Evolutionary conservation across 2,797 vertebrate genomes (phyloP).

Genomic region (Astyanax mexicanus): DNA sequence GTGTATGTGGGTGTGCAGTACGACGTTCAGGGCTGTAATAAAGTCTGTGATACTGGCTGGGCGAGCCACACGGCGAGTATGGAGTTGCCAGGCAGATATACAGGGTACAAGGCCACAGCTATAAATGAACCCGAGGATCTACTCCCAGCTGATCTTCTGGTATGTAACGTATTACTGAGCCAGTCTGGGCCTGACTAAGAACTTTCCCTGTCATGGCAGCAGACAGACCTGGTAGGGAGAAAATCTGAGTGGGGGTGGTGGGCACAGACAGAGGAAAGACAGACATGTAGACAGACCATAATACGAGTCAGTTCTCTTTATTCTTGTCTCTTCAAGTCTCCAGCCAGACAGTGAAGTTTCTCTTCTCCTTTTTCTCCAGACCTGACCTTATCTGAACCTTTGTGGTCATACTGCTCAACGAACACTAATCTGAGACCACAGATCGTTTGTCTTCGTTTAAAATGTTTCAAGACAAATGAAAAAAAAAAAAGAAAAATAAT

Average conservation of each 20-base stretch:
- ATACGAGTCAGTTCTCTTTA: not conserved
- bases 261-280: slow-evolving; percentile 20
- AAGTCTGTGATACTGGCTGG: slow-evolving; percentile 65
- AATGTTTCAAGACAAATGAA: slow-evolving; percentile 25
- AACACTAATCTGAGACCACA: slow-evolving; percentile 15
- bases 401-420: slow-evolving; percentile 28
- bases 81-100: slow-evolving; percentile 85
- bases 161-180: slow-evolving; percentile 85
- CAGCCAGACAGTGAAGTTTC: slow-evolving; percentile 26
- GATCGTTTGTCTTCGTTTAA: slow-evolving; percentile 6
- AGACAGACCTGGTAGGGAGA: slow-evolving; percentile 39
- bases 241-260: slow-evolving; percentile 7
- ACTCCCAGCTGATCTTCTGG: slow-evolving; percentile 84
- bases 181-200: slow-evolving; percentile 83
- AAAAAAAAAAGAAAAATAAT: not conserved
- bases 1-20: slow-evolving; percentile 28
- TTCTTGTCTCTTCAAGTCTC: not conserved
- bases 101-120: slow-evolving; percentile 83
- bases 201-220: slow-evolving; percentile 68
- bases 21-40: slow-evolving; percentile 62
- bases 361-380: slow-evolving; percentile 34
- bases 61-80: slow-evolving; percentile 67
- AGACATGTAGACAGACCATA: slow-evolving; percentile 12
- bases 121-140: slow-evolving; percentile 83
- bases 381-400: slow-evolving; percentile 25